These are phyloP conservation scores for Drosophila formosana DNA, from an alignment of 2,888 invertebrate species.

Conservation along the genomic window DNA sequence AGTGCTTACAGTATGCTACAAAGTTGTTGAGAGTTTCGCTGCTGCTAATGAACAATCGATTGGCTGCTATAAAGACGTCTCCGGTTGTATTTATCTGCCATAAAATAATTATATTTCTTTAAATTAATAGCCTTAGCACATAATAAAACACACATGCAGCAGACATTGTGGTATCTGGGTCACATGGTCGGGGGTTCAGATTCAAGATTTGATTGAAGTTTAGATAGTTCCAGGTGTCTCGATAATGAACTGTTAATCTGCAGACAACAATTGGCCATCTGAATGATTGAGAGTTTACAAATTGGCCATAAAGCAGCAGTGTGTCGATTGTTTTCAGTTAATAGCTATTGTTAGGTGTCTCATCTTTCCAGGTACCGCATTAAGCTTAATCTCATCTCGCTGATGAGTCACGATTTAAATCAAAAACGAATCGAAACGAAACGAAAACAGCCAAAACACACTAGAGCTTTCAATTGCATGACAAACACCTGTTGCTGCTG, in stretches of 20 bases:
- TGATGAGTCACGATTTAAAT: slow-evolving; percentile 50
- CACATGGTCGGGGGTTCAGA: slow-evolving; percentile 35
- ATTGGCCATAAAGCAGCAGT: slow-evolving; percentile 21
- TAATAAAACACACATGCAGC: slow-evolving; percentile 41
- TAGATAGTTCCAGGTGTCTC: slow-evolving; percentile 32
- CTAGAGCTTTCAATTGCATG: slow-evolving; percentile 47
- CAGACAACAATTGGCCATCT: slow-evolving; percentile 64
- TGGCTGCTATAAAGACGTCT: slow-evolving; percentile 48
- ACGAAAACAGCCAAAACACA: slow-evolving; percentile 31
- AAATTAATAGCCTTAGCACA: slow-evolving; percentile 59
- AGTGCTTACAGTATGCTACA: slow-evolving; percentile 16
- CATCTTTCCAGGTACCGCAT: slow-evolving; percentile 53
- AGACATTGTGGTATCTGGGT: slow-evolving; percentile 60
- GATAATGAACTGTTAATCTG: slow-evolving; percentile 45
- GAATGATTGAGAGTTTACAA: slow-evolving; percentile 5
- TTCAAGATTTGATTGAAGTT: slow-evolving; percentile 37
- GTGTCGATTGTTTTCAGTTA: slow-evolving; percentile 9
- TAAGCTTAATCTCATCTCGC: slow-evolving; percentile 38
- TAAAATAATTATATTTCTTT: slow-evolving; percentile 53
- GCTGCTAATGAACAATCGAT: slow-evolving; percentile 38
- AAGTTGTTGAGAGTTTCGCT: slow-evolving; percentile 12
- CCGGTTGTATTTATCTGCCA: slow-evolving; percentile 14
- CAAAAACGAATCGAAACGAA: slow-evolving; percentile 7
- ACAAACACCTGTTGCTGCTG: slow-evolving; percentile 51
- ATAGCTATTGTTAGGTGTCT: slow-evolving; percentile 29